These are phyloP conservation scores for Staurois parvus DNA, from an alignment of 2,797 vertebrate species.

Conservation along the genomic window DNA sequence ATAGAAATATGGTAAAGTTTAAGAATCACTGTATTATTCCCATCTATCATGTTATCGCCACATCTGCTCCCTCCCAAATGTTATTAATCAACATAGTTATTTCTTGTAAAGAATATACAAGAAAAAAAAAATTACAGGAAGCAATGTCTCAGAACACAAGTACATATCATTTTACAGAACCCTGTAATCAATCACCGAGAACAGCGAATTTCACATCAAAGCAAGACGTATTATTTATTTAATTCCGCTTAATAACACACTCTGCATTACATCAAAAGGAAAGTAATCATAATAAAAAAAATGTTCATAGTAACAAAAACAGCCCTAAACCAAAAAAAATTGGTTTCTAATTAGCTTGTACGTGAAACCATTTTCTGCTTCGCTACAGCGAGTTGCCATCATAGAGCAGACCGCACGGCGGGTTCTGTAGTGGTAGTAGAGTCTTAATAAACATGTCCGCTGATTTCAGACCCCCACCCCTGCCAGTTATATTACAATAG, in stretches of 20 bases:
- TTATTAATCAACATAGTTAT: not conserved
- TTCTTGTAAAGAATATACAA: slow-evolving; percentile 3
- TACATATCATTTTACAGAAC: not conserved
- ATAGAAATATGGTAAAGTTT: too few relatives aligned
- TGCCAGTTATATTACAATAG: not conserved
- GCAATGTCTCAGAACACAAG: slow-evolving; percentile 1
- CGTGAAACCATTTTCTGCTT: not conserved
- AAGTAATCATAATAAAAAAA: slow-evolving; percentile 28
- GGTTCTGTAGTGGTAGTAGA: not conserved
- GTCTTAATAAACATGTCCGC: slow-evolving; percentile 7
- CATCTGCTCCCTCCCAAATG: too few relatives aligned
- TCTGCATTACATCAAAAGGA: slow-evolving; percentile 28
- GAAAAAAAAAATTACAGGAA: not conserved
- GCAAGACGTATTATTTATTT: not conserved
- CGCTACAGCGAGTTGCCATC: not conserved
- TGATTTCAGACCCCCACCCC: not conserved
- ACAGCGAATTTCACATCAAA: slow-evolving; percentile 16
- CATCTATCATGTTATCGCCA: too few relatives aligned
- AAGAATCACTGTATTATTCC: too few relatives aligned
- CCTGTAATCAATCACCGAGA: slow-evolving; percentile 6
- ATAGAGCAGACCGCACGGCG: not conserved
- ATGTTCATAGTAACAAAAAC: slow-evolving; percentile 14
- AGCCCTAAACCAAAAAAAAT: not conserved
- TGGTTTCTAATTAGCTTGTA: slow-evolving; percentile 8
- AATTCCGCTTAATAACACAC: slow-evolving; percentile 18